Base-by-base conservation (phyloP, 2,888 invertebrate species). In the Meteorus colon region DNA sequence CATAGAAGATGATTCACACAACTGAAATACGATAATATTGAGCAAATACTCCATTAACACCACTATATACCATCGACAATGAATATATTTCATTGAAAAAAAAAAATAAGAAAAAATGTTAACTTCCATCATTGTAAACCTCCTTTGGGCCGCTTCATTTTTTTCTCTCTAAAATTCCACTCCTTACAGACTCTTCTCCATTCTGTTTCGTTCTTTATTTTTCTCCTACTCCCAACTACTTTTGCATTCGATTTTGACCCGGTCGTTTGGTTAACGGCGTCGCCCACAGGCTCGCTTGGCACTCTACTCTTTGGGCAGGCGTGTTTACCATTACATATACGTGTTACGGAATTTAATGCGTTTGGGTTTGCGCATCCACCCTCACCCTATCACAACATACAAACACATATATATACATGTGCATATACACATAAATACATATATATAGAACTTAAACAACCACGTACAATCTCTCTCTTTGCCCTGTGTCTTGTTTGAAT, bases 251-350 rank as follows among this genome's bases (percentile, higher is more conserved):
- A 63, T 63, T 72, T 72, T 41, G 72, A 41, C 29, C 62, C 63
- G 29, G 45, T 45, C 77, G 76, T 76, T 80, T 79, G 79, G 78
- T 77, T 76, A 72, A 73, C 76, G 73, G 74, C 55, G 19, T 55
- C 55, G 55, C 70, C 68, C 41, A 37, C 48, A 60, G 48, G 75
- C 75, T 75, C 75, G 69, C 48, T 48, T 72, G 55, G 77, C 78
- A 78, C 78, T 72, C 55, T 31, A 55, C 72, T 77, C 71, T 77
- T 77, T 76, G 76, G 81, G 75, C 76, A 77, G 74, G 74, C 75
- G 74, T 79, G 59, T 76, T 77, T 75, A 62, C 67, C 69, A 59
- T 69, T 66, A 72, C 68, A 72, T 75, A 59, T 65, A 71, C 71
- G 65, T 66, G 75, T 75, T 71, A 65, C 71, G 29, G 65, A 71